A percentile compares a stretch with the other conserved stretches of the same genome.
These are phyloP conservation scores for Nyctibius grandis DNA, from an alignment of 2,797 vertebrate genomes.

Conservation along the genomic window DNA sequence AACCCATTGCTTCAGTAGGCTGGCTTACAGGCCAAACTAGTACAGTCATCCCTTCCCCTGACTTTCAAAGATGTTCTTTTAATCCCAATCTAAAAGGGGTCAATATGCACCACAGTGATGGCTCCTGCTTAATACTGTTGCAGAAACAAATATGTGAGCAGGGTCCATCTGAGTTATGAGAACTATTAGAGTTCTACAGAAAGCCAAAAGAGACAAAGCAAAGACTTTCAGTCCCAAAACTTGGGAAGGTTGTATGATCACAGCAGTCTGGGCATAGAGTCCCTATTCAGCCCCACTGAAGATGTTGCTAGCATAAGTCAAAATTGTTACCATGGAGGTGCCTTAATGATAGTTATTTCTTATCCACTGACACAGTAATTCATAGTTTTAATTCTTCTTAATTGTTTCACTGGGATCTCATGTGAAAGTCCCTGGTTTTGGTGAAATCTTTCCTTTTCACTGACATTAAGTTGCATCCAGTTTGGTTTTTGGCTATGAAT, in stretches of 20 bases:
- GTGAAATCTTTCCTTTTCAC: neutral
- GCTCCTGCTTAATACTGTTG: neutral
- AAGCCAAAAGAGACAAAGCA: neutral
- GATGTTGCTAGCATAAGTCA: neutral
- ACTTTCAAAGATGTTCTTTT: neutral
- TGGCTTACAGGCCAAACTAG: neutral
- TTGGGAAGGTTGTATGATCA: neutral
- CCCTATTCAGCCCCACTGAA: neutral
- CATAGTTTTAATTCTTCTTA: neutral
- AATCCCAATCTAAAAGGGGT: neutral
- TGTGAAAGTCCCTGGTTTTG: neutral
- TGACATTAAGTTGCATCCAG: too few species aligned
- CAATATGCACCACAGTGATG: neutral
- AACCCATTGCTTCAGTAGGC: neutral
- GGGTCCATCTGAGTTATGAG: neutral
- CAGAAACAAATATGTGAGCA: neutral
- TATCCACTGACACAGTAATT: neutral
- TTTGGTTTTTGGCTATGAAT: neutral
- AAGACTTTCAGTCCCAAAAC: neutral
- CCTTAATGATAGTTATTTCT: neutral
- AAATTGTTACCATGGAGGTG: neutral
- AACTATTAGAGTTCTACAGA: neutral
- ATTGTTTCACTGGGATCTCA: neutral
- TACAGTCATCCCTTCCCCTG: neutral
- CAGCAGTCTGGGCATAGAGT: neutral